phyloP scores from a whole-genome alignment of 2,888 invertebrate species.

The Chouioia cunea region DNA sequence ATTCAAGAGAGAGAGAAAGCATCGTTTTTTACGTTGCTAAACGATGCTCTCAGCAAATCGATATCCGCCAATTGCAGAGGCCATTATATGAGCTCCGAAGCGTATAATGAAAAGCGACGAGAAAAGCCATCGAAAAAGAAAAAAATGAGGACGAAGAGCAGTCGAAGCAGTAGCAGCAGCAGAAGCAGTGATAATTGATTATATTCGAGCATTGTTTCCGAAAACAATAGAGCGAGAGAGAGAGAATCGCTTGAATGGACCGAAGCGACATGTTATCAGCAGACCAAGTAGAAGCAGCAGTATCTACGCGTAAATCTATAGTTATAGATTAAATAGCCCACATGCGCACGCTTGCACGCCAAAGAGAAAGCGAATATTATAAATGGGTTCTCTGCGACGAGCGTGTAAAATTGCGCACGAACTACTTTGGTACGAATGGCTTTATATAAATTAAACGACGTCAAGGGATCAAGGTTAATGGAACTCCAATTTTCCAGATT shows the following conservation, averaged over 20 bases:
- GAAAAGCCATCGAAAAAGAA: conserved; percentile 10
- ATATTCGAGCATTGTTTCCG: conserved; percentile 53
- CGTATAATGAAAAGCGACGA: not conserved
- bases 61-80: conserved; percentile 8
- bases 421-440: too few species aligned
- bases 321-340: too few species aligned
- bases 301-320: not conserved
- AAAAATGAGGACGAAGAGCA: conserved; percentile 5
- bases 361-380: not conserved
- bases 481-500: too few species aligned
- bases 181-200: conserved; percentile 58
- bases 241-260: conserved; percentile 31
- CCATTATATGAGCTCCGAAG: not conserved
- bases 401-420: not conserved
- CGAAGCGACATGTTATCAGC: conserved; percentile 12
- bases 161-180: not conserved
- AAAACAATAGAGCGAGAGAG: conserved; percentile 53
- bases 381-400: conserved; percentile 3
- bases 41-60: not conserved
- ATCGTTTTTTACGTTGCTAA: not conserved
- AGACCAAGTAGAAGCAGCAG: not conserved
- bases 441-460: conserved; percentile 11
- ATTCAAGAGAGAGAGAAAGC: too few species aligned
- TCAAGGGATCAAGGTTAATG: too few species aligned
- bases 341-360: too few species aligned